Conservation (phyloP, 2,888 invertebrate species). For the Lepidocyrtoides sp. region DNA sequence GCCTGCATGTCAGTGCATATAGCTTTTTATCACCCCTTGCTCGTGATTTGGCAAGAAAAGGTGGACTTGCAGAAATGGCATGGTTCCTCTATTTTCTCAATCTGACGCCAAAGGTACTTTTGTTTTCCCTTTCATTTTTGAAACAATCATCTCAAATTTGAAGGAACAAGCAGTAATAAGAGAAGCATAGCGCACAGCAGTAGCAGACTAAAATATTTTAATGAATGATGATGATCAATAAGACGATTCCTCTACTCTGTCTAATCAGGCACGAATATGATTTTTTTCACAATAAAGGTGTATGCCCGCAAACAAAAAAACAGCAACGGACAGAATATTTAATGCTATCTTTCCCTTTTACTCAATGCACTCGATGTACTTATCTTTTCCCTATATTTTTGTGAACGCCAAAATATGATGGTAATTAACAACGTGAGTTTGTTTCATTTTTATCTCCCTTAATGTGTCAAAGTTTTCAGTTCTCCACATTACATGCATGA, state of each 20-base stretch:
- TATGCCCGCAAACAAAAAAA: neutral
- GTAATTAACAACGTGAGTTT: constrained; percentile 78
- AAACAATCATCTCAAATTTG: constrained; percentile 44
- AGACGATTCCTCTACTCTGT: constrained; percentile 48
- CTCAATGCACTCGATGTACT: no score
- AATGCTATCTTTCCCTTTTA: neutral
- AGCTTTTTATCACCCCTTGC: constrained; percentile 11
- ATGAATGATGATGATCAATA: constrained; percentile 25
- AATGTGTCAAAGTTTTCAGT: constrained; percentile 63
- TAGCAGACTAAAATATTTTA: neutral
- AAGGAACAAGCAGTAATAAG: neutral
- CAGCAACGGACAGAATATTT: constrained; percentile 7
- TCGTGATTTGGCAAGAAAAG: constrained; percentile 71
- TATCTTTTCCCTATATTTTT: neutral
- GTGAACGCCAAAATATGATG: constrained; percentile 23
- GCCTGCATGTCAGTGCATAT: constrained; percentile 15
- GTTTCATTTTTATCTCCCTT: constrained; percentile 59
- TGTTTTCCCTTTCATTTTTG: constrained; percentile 53
- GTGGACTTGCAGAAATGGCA: neutral
- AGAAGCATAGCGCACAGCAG: neutral
- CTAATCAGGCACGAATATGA: constrained; percentile 58
- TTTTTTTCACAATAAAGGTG: constrained; percentile 39
- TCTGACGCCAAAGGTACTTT: constrained; percentile 6
- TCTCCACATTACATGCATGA: neutral
- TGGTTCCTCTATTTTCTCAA: neutral